These are phyloP conservation scores for Ostrea edulis DNA, from an alignment of 1,140 invertebrate genomes.

Conservation along the genomic window DNA sequence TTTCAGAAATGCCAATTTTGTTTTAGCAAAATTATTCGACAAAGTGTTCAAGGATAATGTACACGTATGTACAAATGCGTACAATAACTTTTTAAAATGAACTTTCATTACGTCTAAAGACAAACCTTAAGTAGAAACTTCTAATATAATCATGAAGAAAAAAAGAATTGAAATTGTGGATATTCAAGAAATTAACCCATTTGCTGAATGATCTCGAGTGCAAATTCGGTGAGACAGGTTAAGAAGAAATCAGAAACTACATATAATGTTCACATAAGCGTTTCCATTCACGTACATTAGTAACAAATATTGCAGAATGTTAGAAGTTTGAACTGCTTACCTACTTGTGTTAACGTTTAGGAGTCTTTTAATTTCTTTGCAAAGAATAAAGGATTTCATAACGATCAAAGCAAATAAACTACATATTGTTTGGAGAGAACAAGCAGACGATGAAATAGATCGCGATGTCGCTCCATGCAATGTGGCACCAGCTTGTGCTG, in stretches of 20 bases:
- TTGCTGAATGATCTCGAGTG: too few species aligned
- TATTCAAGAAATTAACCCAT: too few species aligned
- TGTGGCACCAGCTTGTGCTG: conserved; percentile 12
- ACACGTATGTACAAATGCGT: too few species aligned
- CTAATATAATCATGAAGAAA: too few species aligned
- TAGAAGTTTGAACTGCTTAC: background rate
- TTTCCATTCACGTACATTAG: background rate
- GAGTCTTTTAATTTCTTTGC: background rate
- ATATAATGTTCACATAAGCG: background rate
- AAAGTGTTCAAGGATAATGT: too few species aligned
- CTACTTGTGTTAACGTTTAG: conserved; percentile 8
- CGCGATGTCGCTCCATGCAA: background rate
- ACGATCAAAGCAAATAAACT: background rate
- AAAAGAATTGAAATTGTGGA: too few species aligned
- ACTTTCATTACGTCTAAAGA: too few species aligned
- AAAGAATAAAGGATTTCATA: background rate
- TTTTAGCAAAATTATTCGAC: too few species aligned
- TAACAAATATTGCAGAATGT: background rate
- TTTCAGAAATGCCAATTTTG: too few species aligned
- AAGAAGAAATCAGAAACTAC: background rate
- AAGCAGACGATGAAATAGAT: background rate
- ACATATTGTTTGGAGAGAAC: background rate
- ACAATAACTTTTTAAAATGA: too few species aligned
- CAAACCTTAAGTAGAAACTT: too few species aligned
- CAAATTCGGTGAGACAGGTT: too few species aligned